Percentiles rank a stretch among this genome's conserved stretches.
Evolutionary conservation across 2,888 invertebrate genomes (phyloP).

Genomic region (Spisula solida): DNA sequence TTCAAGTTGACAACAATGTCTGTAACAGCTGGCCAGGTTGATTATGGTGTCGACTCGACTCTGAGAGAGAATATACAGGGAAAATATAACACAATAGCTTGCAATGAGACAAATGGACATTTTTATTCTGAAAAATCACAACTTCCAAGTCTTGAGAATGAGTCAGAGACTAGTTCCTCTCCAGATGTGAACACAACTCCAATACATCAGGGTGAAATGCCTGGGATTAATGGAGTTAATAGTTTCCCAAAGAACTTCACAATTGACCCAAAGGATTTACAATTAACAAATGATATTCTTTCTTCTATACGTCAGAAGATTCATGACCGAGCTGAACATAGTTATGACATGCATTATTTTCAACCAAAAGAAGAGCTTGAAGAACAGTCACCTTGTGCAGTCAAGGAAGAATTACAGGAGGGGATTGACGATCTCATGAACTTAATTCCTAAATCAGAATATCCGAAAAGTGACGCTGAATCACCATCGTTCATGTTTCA

Average conservation of each 20-base stretch:
- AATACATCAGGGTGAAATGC: not conserved
- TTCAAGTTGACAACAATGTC: not conserved
- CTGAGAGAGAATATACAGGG: not conserved
- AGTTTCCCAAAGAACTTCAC: not conserved
- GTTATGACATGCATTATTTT: not conserved
- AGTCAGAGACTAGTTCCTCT: not conserved
- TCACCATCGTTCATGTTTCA: not conserved
- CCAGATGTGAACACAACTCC: not conserved
- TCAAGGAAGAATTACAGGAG: not conserved
- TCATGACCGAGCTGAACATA: not conserved
- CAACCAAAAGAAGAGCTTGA: not conserved
- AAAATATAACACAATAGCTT: not conserved
- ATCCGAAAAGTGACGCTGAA: not conserved
- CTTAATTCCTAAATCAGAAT: not conserved
- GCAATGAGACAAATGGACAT: not conserved
- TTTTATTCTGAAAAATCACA: not conserved
- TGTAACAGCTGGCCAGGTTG: not conserved
- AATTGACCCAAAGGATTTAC: not conserved
- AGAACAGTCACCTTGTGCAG: not conserved
- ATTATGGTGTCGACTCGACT: not conserved
- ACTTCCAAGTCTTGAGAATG: not conserved
- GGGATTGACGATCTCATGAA: not conserved
- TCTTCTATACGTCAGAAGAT: not conserved
- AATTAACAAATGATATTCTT: constrained; percentile 14
- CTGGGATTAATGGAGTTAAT: not conserved